phyloP scores from a whole-genome alignment of 2,888 invertebrate genomes.

The Anticlea derivata region DNA sequence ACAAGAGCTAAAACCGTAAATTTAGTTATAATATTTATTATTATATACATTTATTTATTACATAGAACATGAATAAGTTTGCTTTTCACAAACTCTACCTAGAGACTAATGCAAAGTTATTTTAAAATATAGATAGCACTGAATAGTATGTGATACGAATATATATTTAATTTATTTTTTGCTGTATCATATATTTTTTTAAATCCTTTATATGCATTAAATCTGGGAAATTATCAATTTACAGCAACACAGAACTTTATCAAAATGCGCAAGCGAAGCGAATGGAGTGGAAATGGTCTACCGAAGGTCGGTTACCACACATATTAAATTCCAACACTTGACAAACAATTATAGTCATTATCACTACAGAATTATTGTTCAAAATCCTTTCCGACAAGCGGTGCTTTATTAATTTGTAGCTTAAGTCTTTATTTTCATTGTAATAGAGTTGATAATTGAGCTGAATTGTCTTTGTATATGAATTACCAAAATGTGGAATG shows the following conservation, averaged over 20 bases:
- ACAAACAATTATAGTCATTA: slow-evolving; percentile 24
- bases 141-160: no score
- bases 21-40: no score
- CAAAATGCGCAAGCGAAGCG: slow-evolving; percentile 47
- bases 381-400: background rate
- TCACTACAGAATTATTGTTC: background rate
- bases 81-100: no score
- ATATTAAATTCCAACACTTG: slow-evolving; percentile 33
- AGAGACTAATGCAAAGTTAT: no score
- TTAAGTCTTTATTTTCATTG: slow-evolving; percentile 3
- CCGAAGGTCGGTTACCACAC: slow-evolving; percentile 47
- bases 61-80: no score
- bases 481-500: slow-evolving; percentile 2
- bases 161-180: no score
- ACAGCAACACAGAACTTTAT: slow-evolving; percentile 47
- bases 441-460: slow-evolving; percentile 11
- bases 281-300: slow-evolving; percentile 48
- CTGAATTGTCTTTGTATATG: background rate
- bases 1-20: no score
- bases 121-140: no score
- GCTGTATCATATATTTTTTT: no score
- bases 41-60: no score
- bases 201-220: slow-evolving; percentile 1
- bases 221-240: background rate
- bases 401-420: slow-evolving; percentile 1